A percentile compares a stretch with the other conserved stretches of the same genome.
phyloP scores from a whole-genome alignment of 2,888 invertebrate genomes.

The Oasisia sp. region DNA sequence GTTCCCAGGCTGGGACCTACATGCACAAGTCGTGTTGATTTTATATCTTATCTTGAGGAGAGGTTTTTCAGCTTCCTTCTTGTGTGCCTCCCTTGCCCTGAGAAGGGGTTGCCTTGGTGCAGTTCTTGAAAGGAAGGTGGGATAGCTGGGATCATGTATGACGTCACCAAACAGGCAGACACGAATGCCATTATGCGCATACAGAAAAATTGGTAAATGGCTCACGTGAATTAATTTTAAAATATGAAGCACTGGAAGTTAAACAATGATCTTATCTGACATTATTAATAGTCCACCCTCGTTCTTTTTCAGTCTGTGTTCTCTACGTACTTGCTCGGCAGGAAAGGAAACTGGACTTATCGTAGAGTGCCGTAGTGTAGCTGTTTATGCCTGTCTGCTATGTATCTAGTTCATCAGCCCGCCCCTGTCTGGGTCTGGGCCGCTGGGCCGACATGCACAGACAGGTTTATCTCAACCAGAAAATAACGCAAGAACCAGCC shows the following conservation, averaged over 20 bases:
- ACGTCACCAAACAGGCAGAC: not conserved
- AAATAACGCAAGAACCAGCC: not conserved
- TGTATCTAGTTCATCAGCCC: not conserved
- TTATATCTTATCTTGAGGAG: not conserved
- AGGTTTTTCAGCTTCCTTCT: not conserved
- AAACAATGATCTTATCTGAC: not conserved
- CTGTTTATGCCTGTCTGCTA: not conserved
- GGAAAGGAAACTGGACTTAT: not conserved
- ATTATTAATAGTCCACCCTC: not conserved
- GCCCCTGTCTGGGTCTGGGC: conserved; percentile 3
- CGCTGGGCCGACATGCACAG: not conserved
- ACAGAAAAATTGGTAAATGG: no score
- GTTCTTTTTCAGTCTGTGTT: not conserved
- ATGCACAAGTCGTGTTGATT: not conserved
- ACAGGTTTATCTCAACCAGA: conserved; percentile 11
- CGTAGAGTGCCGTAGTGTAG: not conserved
- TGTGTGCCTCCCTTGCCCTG: not conserved
- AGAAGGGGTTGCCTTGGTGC: not conserved
- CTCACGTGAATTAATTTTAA: not conserved
- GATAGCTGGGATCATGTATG: not conserved
- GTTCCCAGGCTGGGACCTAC: not conserved
- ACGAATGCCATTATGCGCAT: no score
- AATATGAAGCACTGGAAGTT: not conserved
- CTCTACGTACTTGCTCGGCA: not conserved
- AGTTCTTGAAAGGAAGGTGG: not conserved